A percentile compares a stretch with the other conserved stretches of the same genome.
These are phyloP conservation scores for Sorex fumeus DNA, from an alignment of 2,113 vertebrate genomes.

Conservation along the genomic window DNA sequence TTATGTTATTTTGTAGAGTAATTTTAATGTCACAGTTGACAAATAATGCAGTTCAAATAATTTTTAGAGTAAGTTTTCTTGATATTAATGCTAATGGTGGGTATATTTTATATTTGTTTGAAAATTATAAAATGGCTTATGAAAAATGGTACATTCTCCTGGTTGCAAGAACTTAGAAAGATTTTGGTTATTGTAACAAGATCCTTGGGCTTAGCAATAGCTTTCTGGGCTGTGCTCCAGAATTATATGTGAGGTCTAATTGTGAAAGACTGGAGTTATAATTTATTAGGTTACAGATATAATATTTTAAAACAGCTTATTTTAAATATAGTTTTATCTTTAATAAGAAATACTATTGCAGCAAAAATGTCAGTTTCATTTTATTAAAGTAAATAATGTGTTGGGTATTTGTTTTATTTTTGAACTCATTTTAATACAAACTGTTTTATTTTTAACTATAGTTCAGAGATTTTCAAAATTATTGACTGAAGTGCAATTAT, in stretches of 20 bases:
- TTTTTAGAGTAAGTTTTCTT: conserved; percentile 34
- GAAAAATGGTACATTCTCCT: conserved; percentile 42
- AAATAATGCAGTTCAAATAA: not conserved
- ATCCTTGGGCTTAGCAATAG: conserved; percentile 33
- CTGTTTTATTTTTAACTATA: conserved; percentile 33
- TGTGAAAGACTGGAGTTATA: conserved; percentile 64
- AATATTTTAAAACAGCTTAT: conserved; percentile 24
- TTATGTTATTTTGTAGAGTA: conserved; percentile 37
- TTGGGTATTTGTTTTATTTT: conserved; percentile 34
- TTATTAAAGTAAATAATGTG: not conserved
- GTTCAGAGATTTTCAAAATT: conserved; percentile 13
- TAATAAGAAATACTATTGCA: not conserved
- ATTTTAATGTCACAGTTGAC: conserved; percentile 26
- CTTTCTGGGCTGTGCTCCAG: conserved; percentile 39
- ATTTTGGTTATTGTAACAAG: conserved; percentile 21
- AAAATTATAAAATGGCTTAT: not conserved
- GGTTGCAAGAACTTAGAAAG: conserved; percentile 15
- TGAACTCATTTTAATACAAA: conserved; percentile 36
- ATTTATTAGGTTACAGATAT: conserved; percentile 43
- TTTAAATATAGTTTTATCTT: conserved; percentile 43
- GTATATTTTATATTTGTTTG: conserved; percentile 25
- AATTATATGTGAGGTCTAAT: conserved; percentile 10
- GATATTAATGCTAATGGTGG: not conserved
- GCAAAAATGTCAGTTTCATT: not conserved
- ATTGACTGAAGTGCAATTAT: conserved; percentile 44